These are phyloP conservation scores for Lucilia cuprina DNA, from an alignment of 1,140 invertebrate genomes.

Conservation along the genomic window DNA sequence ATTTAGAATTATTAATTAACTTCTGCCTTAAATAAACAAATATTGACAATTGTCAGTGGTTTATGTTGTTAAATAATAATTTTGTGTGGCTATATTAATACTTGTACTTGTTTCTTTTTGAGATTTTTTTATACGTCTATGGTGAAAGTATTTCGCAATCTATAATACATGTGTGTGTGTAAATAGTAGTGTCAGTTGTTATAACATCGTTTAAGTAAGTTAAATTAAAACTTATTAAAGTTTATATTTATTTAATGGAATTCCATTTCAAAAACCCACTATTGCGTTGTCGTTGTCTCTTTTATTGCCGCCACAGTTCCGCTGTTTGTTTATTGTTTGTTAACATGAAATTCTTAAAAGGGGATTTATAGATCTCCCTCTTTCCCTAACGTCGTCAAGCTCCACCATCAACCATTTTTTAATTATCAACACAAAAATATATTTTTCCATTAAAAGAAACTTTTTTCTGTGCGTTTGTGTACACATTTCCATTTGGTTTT, in stretches of 20 bases:
- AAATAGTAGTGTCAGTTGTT: too few species aligned
- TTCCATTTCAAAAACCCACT: background rate
- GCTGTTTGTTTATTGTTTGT: background rate
- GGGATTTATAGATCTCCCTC: background rate
- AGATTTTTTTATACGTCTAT: too few species aligned
- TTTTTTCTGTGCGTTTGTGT: background rate
- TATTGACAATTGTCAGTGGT: background rate
- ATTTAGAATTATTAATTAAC: constrained; percentile 20
- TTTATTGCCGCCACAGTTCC: too few species aligned
- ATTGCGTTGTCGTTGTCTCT: background rate
- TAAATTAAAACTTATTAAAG: too few species aligned
- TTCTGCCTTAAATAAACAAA: background rate
- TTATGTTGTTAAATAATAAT: background rate
- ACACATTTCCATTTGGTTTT: background rate
- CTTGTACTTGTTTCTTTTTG: too few species aligned
- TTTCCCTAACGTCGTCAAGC: too few species aligned
- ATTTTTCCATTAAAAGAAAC: background rate
- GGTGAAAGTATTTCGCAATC: too few species aligned
- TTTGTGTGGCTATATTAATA: background rate
- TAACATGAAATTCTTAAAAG: background rate
- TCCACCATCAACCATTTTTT: background rate
- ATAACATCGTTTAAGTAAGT: too few species aligned
- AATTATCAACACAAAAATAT: background rate
- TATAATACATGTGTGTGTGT: too few species aligned
- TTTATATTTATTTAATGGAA: too few species aligned